These are phyloP conservation scores for Peucedramus taeniatus DNA, from an alignment of 2,113 vertebrate genomes.

Conservation along the genomic window DNA sequence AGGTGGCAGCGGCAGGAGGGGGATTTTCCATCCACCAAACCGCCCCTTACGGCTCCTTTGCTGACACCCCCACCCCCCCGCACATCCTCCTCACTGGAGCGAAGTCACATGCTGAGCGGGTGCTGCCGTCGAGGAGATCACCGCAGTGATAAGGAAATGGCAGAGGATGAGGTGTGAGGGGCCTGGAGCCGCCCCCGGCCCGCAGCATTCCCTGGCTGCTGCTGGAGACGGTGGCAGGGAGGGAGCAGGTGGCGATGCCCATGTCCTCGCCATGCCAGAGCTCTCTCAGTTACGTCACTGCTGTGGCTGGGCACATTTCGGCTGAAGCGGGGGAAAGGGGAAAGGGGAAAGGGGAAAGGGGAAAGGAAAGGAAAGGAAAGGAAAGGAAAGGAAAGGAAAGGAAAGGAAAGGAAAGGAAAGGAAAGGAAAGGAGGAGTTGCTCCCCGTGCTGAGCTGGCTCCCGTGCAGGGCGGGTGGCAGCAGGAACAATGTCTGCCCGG, in stretches of 20 bases:
- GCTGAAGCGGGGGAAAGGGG: neutral
- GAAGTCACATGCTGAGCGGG: slow-evolving; percentile 34
- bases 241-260: neutral
- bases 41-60: neutral
- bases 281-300: neutral
- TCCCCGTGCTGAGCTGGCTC: slow-evolving; percentile 61
- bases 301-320: neutral
- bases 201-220: neutral
- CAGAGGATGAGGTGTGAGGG: neutral
- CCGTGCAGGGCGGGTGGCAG: neutral
- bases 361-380: neutral
- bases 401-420: neutral
- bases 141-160: slow-evolving; percentile 31
- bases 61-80: neutral
- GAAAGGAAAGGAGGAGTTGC: neutral
- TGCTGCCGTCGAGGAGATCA: slow-evolving; percentile 32
- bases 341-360: no score
- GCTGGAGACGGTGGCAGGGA: neutral
- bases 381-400: neutral
- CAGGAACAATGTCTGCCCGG: slow-evolving; percentile 1
- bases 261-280: neutral
- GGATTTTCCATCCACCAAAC: slow-evolving; percentile 48
- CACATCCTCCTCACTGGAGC: slow-evolving; percentile 39
- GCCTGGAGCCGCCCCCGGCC: accelerated
- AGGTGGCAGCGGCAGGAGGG: neutral